Base-by-base conservation (phyloP, 2,888 invertebrate species). In the Camptogramma bilineatum region DNA sequence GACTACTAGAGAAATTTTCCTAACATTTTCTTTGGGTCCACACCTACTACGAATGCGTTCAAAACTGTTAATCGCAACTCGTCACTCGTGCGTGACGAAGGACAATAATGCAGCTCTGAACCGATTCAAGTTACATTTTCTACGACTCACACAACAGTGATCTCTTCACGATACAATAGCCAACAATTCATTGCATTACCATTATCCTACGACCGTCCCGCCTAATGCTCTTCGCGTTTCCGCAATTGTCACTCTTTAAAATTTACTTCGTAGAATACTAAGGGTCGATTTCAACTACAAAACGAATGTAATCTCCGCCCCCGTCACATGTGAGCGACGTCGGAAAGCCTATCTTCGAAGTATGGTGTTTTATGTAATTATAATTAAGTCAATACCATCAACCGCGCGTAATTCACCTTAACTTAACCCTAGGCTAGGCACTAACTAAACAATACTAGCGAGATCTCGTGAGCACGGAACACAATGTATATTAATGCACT, bases 381-480 rank as follows among this genome's bases (percentile, higher is more conserved):
- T 59, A 62, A 61, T 74, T 76, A 78, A 79, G 77, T 71, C 66
- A 73, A 80, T 80, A 79, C 79, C 84, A 78, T 72, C 76, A 72
- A 76, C 80, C 82, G 83, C 83, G 77, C 79, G 66, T 61, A 88
- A 84, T 89, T 88, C 86, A 72, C 79, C 74, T 90, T 90, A 90
- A 89, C 91, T 91, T 92, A 91, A 85, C 78, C 71, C 87, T 90
- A 90, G 39, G 52, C 61, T 73, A 90, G 87, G 86, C 90, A 87
- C 89, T 91, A 90, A 92, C 91, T 91, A 91, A 88, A 75, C 64
- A 86, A 86, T 86, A 90, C 91, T 92, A 93, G 87, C 90, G 93
- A 93, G 93, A 93, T 93, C 93, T 86, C 85, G 84, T 91, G 91
- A 91, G 91, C 90, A 91, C 87, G 87, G 91, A 91, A 93, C 92